Conservation (phyloP, 2,888 invertebrate species). For the Drosophila pseudotakahashii region DNA sequence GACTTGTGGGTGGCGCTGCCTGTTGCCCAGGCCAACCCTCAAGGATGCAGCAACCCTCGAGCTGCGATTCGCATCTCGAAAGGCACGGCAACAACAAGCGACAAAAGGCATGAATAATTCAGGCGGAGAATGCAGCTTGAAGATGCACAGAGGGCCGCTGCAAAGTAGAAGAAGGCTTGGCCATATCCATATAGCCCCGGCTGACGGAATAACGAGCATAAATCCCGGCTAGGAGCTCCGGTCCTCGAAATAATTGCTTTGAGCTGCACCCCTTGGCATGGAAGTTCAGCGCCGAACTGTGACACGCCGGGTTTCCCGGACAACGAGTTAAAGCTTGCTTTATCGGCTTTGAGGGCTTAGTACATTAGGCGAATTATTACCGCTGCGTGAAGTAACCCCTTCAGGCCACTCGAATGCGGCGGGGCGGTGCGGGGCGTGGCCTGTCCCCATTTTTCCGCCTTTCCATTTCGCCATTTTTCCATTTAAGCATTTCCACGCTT, state of each 20-base stretch:
- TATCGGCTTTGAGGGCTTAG: constrained; percentile 34
- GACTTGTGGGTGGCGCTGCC: constrained; percentile 38
- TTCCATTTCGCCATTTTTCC: constrained; percentile 6
- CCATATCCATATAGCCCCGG: constrained; percentile 6
- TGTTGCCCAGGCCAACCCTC: constrained; percentile 68
- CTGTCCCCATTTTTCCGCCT: constrained; percentile 28
- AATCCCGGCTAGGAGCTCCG: constrained; percentile 39
- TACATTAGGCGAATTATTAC: constrained; percentile 32
- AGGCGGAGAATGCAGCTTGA: constrained; percentile 44
- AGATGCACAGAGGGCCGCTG: constrained; percentile 36
- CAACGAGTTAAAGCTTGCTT: constrained; percentile 7
- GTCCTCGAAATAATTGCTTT: constrained; percentile 46
- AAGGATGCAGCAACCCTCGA: constrained; percentile 66
- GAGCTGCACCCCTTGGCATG: constrained; percentile 20
- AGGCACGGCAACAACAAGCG: constrained; percentile 35
- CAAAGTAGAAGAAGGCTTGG: constrained; percentile 19
- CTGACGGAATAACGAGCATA: constrained; percentile 50
- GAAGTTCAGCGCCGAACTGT: constrained; percentile 8
- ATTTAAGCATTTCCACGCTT: constrained; percentile 52
- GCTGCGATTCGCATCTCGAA: constrained; percentile 27
- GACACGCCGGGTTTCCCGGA: constrained; percentile 9
- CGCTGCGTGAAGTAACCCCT: constrained; percentile 23
- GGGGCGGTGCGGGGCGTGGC: constrained; percentile 22
- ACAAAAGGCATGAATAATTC: constrained; percentile 69
- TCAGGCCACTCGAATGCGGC: constrained; percentile 13